Base-by-base conservation (phyloP, 2,113 vertebrate genomes). In the Tachysurus vachellii region DNA sequence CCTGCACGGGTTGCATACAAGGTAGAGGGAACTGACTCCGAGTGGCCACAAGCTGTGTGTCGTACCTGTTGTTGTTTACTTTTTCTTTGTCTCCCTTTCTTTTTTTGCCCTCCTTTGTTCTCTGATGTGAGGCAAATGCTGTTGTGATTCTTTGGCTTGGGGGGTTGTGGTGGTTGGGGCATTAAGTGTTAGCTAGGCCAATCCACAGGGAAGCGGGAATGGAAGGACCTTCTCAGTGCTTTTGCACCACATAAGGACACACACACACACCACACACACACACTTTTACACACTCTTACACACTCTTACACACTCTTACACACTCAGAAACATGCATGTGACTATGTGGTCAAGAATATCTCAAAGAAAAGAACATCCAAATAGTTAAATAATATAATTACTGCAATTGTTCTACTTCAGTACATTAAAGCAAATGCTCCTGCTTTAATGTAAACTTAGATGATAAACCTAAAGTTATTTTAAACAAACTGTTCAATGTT, bases 1-100 rank as follows among this genome's bases (percentile, higher is more conserved):
- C 97, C 97, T 70, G 96, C 97, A 95, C 96, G 96, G 94, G 97
- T 98, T 95, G 97, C 97, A 91, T 98, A 98, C 96, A 97, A 99
- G 97, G 97, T 99, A 97, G 96, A 95, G 93, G 93, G 91, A 87
- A 79, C 86, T 83, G 81, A 88, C 91, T 89, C 89, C 89, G 84
- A 87, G 86, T 85, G 88, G 77, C 90, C 93, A 88, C 92, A 85
- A 93, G 92, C 91, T 95, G 94, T 95, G 91, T 94, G 91, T 91
- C 16, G 94, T 94, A 95, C 86, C 83, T 93, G 89, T 92, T 93
- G 93, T 90, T 92, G 92, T 93, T 93, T 89, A 89, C 92, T 86
- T 91, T 88, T 84, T 84, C 91, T 88, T 92, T 93, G 87, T 88
- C 81, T 83, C 59, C 70, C 85, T 85, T 42, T 88, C 61, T 84